Evolutionary conservation across 2,797 vertebrate genomes (phyloP).

Genomic region (Mus minutoides): DNA sequence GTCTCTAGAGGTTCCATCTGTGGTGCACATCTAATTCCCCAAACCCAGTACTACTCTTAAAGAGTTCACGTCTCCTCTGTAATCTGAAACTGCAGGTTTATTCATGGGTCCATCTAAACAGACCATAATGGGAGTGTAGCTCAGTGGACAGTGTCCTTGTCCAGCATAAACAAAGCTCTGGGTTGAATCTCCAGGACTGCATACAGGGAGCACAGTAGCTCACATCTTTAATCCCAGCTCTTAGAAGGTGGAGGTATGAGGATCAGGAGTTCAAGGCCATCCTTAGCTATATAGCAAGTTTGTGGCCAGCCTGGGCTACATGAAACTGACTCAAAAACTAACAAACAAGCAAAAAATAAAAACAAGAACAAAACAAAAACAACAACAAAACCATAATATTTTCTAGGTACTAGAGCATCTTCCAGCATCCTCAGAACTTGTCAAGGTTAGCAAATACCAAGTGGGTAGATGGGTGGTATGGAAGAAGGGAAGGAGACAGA

Average conservation of each 20-base stretch:
- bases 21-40: neutral
- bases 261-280: neutral
- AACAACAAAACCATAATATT: neutral
- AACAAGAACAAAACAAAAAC: neutral
- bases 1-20: neutral
- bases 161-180: neutral
- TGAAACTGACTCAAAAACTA: neutral
- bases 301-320: neutral
- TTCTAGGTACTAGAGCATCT: neutral
- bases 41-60: neutral
- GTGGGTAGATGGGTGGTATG: neutral
- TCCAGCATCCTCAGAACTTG: neutral
- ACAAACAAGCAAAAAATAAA: neutral
- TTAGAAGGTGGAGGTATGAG: neutral
- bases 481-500: neutral
- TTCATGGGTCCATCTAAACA: neutral
- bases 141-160: neutral
- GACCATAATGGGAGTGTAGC: neutral
- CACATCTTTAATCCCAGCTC: neutral
- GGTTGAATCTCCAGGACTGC: neutral
- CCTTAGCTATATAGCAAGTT: neutral
- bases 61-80: neutral
- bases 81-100: neutral
- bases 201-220: neutral
- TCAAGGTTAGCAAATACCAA: neutral